These are phyloP conservation scores for Diarsia dahlii DNA, from an alignment of 2,888 invertebrate genomes.

Conservation along the genomic window DNA sequence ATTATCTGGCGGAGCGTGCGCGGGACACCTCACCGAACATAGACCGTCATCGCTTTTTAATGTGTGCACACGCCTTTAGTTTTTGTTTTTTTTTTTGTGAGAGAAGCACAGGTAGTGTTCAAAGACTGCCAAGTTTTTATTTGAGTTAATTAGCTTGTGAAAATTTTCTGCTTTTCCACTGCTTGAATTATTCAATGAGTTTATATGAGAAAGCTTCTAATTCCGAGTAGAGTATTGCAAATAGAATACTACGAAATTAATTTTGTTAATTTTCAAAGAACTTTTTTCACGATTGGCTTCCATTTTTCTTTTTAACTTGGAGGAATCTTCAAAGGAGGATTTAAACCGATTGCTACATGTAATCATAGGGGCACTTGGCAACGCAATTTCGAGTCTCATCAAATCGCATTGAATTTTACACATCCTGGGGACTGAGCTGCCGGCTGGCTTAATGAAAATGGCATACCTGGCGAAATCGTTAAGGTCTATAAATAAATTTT, in stretches of 20 bases:
- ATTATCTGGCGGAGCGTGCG: constrained; percentile 76
- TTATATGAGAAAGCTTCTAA: neutral
- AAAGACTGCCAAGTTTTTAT: constrained; percentile 33
- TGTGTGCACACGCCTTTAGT: constrained; percentile 64
- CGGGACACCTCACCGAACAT: constrained; percentile 74
- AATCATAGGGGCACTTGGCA: constrained; percentile 9
- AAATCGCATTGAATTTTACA: constrained; percentile 35
- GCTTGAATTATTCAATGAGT: neutral
- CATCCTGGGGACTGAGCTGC: neutral
- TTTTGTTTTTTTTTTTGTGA: constrained; percentile 33
- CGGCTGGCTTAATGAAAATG: constrained; percentile 33
- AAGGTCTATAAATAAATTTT: neutral
- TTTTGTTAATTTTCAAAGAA: neutral
- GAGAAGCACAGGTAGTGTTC: constrained; percentile 13
- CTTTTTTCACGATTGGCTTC: neutral
- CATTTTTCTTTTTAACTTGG: neutral
- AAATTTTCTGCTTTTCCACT: neutral
- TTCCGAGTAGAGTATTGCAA: neutral
- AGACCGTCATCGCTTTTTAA: constrained; percentile 61
- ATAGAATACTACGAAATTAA: neutral
- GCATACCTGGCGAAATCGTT: neutral
- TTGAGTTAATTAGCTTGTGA: constrained; percentile 36
- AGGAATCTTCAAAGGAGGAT: neutral
- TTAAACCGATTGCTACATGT: constrained; percentile 27
- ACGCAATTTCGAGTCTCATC: constrained; percentile 25